phyloP scores from a whole-genome alignment of 2,113 vertebrate species.

The Spilogale gracilis region DNA sequence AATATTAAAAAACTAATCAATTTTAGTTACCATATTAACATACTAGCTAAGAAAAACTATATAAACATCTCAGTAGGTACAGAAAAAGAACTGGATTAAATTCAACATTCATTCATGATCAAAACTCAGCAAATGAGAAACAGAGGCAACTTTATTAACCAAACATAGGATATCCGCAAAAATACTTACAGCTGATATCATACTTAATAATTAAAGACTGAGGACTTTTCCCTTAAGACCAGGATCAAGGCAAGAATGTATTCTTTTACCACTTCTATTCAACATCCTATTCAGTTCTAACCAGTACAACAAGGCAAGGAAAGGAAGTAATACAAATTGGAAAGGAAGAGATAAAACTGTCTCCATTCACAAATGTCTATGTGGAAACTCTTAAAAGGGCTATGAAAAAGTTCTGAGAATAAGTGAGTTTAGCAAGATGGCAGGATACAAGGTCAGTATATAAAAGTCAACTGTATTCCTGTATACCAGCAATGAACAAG shows the following conservation, averaged over 20 bases:
- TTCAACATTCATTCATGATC: background rate
- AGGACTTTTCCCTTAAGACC: background rate
- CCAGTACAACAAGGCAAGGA: background rate
- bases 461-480: background rate
- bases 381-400: background rate
- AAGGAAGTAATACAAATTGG: background rate
- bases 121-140: background rate
- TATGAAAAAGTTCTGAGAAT: background rate
- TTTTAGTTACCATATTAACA: background rate
- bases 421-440: background rate
- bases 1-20: background rate
- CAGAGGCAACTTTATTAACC: background rate
- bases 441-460: background rate
- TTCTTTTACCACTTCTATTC: background rate
- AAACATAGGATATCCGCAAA: background rate
- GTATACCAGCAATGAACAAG: background rate
- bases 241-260: background rate
- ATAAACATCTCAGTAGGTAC: background rate
- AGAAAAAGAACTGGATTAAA: background rate
- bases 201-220: background rate
- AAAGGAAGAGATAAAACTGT: background rate
- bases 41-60: background rate
- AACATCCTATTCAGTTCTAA: background rate
- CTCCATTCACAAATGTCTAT: background rate
- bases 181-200: background rate